phyloP scores from a whole-genome alignment of 2,888 invertebrate genomes.

The Lepidocyrtoides sp. region DNA sequence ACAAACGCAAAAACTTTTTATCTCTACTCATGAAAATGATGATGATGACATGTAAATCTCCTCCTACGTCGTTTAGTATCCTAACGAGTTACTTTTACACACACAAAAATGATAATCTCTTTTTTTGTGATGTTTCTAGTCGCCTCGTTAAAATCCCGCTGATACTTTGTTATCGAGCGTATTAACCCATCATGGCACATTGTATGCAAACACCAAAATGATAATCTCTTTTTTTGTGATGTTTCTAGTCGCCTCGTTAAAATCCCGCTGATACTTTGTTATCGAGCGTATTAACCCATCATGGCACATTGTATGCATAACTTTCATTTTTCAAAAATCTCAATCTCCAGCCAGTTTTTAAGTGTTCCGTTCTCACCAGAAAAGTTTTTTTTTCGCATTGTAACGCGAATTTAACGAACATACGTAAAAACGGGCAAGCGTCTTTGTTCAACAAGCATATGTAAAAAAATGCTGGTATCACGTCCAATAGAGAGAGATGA shows the following conservation, averaged over 20 bases:
- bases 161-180: constrained; percentile 51
- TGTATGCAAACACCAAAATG: neutral
- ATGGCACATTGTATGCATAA: too few relatives aligned
- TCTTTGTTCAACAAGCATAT: constrained; percentile 13
- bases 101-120: neutral
- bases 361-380: constrained; percentile 52
- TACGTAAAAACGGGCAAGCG: neutral
- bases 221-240: neutral
- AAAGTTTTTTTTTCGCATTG: constrained; percentile 45
- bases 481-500: neutral
- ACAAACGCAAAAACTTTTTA: neutral
- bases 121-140: neutral
- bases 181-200: too few relatives aligned
- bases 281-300: neutral
- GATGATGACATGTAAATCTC: constrained; percentile 12
- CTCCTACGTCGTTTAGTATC: neutral
- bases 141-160: constrained; percentile 57
- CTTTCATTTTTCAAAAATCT: constrained; percentile 53
- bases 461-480: neutral
- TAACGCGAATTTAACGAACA: constrained; percentile 66
- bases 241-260: neutral
- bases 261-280: constrained; percentile 73
- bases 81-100: neutral
- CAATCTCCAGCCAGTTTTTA: constrained; percentile 1
- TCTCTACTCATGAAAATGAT: neutral